Conservation (phyloP, 2,888 invertebrate genomes). For the Folsomia manolachei region DNA sequence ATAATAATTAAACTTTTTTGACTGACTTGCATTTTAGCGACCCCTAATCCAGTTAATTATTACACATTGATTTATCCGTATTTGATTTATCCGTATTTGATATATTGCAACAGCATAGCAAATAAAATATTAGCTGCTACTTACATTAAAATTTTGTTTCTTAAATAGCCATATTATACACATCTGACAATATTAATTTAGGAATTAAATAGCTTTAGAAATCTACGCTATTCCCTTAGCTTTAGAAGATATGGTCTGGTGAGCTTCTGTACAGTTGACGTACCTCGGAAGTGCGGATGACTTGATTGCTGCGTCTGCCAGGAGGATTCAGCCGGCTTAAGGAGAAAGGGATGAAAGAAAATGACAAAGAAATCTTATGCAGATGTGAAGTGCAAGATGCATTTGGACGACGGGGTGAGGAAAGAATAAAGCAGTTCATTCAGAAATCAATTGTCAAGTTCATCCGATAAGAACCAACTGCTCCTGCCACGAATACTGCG, state of each 20-base stretch:
- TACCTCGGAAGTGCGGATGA: not conserved
- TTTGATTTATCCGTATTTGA: too few relatives aligned
- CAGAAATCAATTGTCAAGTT: not conserved
- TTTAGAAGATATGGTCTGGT: conserved; percentile 20
- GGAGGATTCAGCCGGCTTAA: not conserved
- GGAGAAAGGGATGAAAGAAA: not conserved
- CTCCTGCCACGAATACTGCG: too few relatives aligned
- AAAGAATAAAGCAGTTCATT: too few relatives aligned
- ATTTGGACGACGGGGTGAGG: too few relatives aligned
- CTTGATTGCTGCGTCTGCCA: not conserved
- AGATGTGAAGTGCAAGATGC: too few relatives aligned
- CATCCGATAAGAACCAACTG: conserved; percentile 1
- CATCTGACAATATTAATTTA: not conserved
- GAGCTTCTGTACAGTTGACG: conserved; percentile 18
- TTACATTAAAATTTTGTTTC: not conserved
- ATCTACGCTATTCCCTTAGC: too few relatives aligned
- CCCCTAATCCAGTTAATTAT: too few relatives aligned
- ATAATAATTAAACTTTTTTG: too few relatives aligned
- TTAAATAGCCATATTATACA: not conserved
- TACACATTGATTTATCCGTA: too few relatives aligned
- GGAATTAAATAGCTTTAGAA: not conserved
- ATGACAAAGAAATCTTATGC: not conserved
- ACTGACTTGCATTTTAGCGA: too few relatives aligned
- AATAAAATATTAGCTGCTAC: not conserved
- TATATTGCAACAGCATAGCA: not conserved